Evolutionary conservation across 1,140 invertebrate genomes (phyloP), one percentile per base, ranked within the genome.

Genomic region (Paraescarpia echinospica): DNA sequence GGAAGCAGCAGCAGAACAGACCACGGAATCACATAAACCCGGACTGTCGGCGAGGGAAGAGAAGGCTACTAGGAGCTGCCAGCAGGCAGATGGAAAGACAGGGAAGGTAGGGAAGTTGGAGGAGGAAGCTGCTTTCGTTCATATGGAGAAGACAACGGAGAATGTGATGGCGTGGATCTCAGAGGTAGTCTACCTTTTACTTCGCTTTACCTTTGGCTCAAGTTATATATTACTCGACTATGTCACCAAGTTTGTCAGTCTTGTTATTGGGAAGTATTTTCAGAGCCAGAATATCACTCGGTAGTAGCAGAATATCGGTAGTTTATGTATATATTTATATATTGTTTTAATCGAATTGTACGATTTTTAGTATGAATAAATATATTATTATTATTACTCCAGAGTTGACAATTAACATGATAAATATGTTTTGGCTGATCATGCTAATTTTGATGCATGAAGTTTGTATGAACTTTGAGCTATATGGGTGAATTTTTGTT

Each of bases 121-220:
- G 31, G 95, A 95, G 91, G 94, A 95, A 89, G 94, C 94, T 91
- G 93, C 95, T 59, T 94, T 96, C 92, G 95, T 96, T 35, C 94
- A 96, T 92, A 97, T 98, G 95, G 97, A 97, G 94, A 97, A 97
- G 95, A 97, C 97, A 41, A 97, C 97, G 1, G 97, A 97, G 94
- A 97, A 97, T 94, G 96, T 98, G 90, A 97, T 98, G 1, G 97
- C 97, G 27, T 95, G 95, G 93, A 95, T 94, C 91, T 94, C 94
- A 34, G 95, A 96, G 92, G 95, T 94, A 59, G 90, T 90, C 22
- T 41, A n/a, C 35, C 90, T 27, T 77, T 27, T 22, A 27, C 59
- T 77, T 77, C 14, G 22, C 59, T 77, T 77, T 31, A 77, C 22
- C 59, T 77, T 77, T 77, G 18, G 59, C 22, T 77, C 18, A 77